phyloP scores from a whole-genome alignment of 2,113 vertebrate genomes.

The Apistogramma diplotaenia region DNA sequence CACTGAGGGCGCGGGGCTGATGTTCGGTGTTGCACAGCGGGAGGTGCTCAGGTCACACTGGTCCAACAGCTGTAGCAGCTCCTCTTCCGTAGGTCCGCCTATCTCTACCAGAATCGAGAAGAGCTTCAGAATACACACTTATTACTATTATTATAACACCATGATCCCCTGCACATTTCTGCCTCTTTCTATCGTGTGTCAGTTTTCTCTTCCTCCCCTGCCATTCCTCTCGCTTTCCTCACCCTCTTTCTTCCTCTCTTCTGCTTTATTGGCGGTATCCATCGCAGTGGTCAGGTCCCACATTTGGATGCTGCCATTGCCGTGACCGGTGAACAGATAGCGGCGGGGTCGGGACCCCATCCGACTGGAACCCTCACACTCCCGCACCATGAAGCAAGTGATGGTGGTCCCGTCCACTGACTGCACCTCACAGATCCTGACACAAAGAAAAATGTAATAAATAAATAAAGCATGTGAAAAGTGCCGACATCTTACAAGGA shows the following conservation, averaged over 20 bases:
- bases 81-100: slow-evolving; percentile 93
- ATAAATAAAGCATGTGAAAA: background rate
- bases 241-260: slow-evolving; percentile 84
- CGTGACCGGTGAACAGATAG: slow-evolving; percentile 95
- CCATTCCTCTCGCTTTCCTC: slow-evolving; percentile 1
- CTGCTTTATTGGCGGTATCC: slow-evolving; percentile 91
- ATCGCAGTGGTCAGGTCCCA: slow-evolving; percentile 98
- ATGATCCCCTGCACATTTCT: background rate
- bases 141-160: background rate
- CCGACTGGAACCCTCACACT: slow-evolving; percentile 96
- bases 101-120: slow-evolving; percentile 75
- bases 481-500: background rate
- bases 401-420: slow-evolving; percentile 95
- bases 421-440: slow-evolving; percentile 96
- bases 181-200: background rate
- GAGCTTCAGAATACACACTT: background rate
- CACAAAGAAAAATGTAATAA: background rate
- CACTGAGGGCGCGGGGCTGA: slow-evolving; percentile 94
- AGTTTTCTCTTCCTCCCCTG: background rate
- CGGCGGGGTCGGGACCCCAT: slow-evolving; percentile 96
- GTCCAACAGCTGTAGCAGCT: slow-evolving; percentile 92
- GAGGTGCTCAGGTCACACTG: slow-evolving; percentile 96
- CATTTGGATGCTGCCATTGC: slow-evolving; percentile 98
- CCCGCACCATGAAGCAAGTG: slow-evolving; percentile 90
- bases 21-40: slow-evolving; percentile 94